Percentiles rank a stretch among this genome's conserved stretches.
phyloP scores from a whole-genome alignment of 2,113 vertebrate species.

The Saimiri boliviensis region DNA sequence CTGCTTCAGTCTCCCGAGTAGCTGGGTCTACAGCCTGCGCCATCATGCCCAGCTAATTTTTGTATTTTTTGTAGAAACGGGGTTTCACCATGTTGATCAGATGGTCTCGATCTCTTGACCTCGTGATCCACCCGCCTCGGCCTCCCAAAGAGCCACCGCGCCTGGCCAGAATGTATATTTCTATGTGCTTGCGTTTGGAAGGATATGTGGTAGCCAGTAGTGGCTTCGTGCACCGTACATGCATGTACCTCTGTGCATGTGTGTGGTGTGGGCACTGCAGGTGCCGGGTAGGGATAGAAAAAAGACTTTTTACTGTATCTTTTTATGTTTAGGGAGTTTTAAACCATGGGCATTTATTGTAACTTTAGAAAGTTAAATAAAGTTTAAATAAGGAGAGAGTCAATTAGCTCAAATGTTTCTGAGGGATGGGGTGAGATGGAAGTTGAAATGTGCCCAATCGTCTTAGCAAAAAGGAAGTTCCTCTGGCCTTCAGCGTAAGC shows the following conservation, averaged over 20 bases:
- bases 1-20: too few species aligned
- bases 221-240: not conserved
- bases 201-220: not conserved
- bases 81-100: too few species aligned
- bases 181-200: not conserved
- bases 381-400: not conserved
- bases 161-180: not conserved
- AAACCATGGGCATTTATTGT: not conserved
- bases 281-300: not conserved
- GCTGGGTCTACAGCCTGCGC: too few species aligned
- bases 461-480: not conserved
- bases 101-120: too few species aligned
- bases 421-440: not conserved
- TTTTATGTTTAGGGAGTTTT: not conserved
- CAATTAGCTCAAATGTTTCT: not conserved
- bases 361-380: not conserved
- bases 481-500: not conserved
- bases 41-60: too few species aligned
- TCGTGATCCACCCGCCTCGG: too few species aligned
- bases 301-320: conserved; percentile 20
- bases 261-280: not conserved
- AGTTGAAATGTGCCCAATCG: not conserved
- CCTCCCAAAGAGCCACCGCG: too few species aligned
- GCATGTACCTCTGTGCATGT: not conserved
- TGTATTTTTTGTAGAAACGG: too few species aligned